A percentile compares a stretch with the other conserved stretches of the same genome.
These are phyloP conservation scores for Cairina moschata DNA, from an alignment of 2,113 vertebrate genomes.

Conservation along the genomic window DNA sequence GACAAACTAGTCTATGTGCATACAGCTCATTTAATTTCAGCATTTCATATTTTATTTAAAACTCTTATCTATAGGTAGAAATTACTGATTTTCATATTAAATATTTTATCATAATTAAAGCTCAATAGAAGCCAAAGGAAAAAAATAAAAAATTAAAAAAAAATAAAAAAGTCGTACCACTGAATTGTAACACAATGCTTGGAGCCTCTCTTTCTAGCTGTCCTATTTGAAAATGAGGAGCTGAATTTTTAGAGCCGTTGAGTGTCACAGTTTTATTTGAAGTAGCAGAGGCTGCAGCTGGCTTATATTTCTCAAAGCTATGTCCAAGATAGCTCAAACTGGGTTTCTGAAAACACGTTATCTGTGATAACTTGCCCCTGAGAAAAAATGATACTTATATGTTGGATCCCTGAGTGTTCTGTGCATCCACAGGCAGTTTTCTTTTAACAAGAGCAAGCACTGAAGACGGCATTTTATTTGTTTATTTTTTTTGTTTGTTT, in stretches of 20 bases:
- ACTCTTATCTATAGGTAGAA: neutral
- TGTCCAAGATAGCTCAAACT: neutral
- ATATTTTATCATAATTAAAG: conserved; percentile 29
- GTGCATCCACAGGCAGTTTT: neutral
- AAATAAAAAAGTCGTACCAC: neutral
- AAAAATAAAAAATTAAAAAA: neutral
- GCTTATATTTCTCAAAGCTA: neutral
- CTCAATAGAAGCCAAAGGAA: neutral
- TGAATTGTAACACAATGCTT: neutral
- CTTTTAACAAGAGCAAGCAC: neutral
- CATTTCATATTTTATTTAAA: conserved; percentile 39
- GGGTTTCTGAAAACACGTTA: neutral
- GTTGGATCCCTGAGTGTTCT: neutral
- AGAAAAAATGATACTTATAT: neutral
- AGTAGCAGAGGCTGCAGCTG: neutral
- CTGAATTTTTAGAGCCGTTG: neutral
- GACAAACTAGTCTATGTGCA: neutral
- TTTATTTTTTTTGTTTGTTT: neutral
- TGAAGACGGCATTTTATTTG: neutral
- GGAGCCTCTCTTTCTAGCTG: neutral
- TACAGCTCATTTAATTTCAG: neutral
- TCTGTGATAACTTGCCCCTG: neutral
- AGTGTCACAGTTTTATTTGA: neutral
- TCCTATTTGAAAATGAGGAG: neutral
- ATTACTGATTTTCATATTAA: neutral